Evolutionary conservation across 2,797 vertebrate genomes (phyloP).

Genomic region (Pantherophis alleghaniensis): DNA sequence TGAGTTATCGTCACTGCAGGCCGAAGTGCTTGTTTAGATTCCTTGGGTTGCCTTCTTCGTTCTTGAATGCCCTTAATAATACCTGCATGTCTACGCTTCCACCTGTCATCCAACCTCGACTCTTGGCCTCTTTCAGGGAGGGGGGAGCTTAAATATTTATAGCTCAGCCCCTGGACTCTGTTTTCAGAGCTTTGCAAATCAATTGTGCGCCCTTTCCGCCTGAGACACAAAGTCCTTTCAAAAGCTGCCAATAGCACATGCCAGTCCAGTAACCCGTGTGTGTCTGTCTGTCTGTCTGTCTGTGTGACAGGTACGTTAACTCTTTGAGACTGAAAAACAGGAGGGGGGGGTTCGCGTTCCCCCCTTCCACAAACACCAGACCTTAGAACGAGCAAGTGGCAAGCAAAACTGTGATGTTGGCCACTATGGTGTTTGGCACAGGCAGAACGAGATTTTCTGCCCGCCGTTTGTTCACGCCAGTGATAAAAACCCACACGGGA

Average conservation of each 20-base stretch:
- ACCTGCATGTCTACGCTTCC: background rate
- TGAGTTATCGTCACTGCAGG: background rate
- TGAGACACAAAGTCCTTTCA: conserved; percentile 2
- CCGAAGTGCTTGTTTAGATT: background rate
- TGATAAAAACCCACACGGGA: background rate
- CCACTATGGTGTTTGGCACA: background rate
- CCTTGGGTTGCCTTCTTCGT: background rate
- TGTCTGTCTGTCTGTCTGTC: background rate
- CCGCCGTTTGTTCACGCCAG: background rate
- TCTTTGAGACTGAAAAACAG: background rate
- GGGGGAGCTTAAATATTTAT: background rate
- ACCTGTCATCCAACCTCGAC: conserved; percentile 22
- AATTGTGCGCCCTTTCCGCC: conserved; percentile 26
- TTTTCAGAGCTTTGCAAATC: conserved; percentile 11
- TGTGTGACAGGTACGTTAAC: background rate
- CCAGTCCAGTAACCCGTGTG: conserved; percentile 33
- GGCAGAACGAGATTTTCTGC: conserved; percentile 35
- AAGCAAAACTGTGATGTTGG: background rate
- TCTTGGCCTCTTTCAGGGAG: conserved; percentile 11
- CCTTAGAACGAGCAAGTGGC: background rate
- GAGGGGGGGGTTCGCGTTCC: too few relatives aligned
- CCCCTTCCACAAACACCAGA: background rate
- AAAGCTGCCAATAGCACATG: conserved; percentile 7
- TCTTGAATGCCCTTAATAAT: conserved; percentile 5
- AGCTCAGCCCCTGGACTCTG: background rate